Conservation (phyloP, 2,888 invertebrate genomes). For the Melanchra persicariae region DNA sequence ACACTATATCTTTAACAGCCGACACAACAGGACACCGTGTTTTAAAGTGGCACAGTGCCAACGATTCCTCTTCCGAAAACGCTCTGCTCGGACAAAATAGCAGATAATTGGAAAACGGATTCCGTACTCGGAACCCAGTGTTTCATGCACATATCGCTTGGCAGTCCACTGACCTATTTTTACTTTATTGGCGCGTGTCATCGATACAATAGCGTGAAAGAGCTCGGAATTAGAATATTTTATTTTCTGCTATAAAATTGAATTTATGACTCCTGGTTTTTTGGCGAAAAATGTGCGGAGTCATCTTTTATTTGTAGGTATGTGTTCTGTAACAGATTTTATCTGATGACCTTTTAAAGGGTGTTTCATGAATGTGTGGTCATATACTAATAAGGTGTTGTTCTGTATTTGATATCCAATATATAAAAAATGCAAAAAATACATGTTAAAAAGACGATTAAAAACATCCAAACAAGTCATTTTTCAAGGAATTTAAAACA, state of each 20-base stretch:
- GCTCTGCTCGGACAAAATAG: conserved; percentile 50
- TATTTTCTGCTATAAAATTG: conserved; percentile 53
- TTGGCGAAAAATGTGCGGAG: not conserved
- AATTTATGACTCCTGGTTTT: conserved; percentile 44
- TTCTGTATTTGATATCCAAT: no score
- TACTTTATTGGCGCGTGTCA: conserved; percentile 64
- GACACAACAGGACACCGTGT: conserved; percentile 49
- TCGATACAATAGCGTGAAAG: conserved; percentile 59
- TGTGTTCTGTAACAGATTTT: not conserved
- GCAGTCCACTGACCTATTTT: conserved; percentile 61
- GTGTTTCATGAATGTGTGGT: no score
- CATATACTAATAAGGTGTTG: no score
- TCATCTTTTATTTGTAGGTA: not conserved
- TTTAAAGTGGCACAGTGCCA: conserved; percentile 60
- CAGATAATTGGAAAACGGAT: conserved; percentile 63
- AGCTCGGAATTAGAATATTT: conserved; percentile 61
- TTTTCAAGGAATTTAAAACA: no score
- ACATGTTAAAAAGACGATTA: no score
- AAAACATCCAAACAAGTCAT: no score
- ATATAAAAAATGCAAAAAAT: no score
- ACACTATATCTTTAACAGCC: conserved; percentile 39
- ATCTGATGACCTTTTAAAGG: not conserved
- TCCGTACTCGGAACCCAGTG: conserved; percentile 51
- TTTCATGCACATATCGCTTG: conserved; percentile 61
- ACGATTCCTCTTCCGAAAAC: conserved; percentile 37